These are phyloP conservation scores for Harpagifer antarcticus DNA, from an alignment of 2,797 vertebrate species.

Conservation along the genomic window DNA sequence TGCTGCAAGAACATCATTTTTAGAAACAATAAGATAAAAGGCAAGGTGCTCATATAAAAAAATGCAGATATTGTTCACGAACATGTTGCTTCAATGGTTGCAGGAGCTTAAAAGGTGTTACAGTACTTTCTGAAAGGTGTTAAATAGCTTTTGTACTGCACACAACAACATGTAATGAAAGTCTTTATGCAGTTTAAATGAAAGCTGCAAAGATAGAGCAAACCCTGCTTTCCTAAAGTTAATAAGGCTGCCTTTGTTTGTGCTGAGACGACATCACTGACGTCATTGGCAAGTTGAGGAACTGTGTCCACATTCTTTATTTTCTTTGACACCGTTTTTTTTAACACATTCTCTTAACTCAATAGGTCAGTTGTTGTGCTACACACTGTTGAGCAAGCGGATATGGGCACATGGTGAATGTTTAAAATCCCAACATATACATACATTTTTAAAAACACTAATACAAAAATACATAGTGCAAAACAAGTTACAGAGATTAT, in stretches of 20 bases:
- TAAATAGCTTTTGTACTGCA: conserved; percentile 29
- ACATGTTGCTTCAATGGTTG: conserved; percentile 37
- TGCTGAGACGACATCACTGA: conserved; percentile 21
- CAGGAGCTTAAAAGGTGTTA: conserved; percentile 39
- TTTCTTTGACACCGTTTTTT: conserved; percentile 15
- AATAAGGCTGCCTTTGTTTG: conserved; percentile 43
- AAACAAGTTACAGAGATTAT: neutral
- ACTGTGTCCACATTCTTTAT: conserved; percentile 31
- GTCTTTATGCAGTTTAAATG: conserved; percentile 1
- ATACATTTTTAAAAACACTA: conserved; percentile 15
- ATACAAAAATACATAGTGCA: conserved; percentile 13
- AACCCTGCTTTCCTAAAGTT: conserved; percentile 39
- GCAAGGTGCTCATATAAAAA: conserved; percentile 63
- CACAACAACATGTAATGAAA: conserved; percentile 24
- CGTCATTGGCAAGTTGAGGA: conserved; percentile 9
- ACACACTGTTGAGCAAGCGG: conserved; percentile 22
- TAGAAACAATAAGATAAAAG: conserved; percentile 74
- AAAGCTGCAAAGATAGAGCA: conserved; percentile 7
- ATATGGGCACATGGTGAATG: conserved; percentile 9
- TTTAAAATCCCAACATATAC: conserved; percentile 13
- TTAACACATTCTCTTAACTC: conserved; percentile 1
- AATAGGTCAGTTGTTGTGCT: conserved; percentile 16
- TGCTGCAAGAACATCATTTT: conserved; percentile 73
- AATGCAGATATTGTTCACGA: conserved; percentile 46
- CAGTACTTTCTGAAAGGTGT: conserved; percentile 38